Conservation (phyloP, 2,113 vertebrate species). For the Chitala chitala region DNA sequence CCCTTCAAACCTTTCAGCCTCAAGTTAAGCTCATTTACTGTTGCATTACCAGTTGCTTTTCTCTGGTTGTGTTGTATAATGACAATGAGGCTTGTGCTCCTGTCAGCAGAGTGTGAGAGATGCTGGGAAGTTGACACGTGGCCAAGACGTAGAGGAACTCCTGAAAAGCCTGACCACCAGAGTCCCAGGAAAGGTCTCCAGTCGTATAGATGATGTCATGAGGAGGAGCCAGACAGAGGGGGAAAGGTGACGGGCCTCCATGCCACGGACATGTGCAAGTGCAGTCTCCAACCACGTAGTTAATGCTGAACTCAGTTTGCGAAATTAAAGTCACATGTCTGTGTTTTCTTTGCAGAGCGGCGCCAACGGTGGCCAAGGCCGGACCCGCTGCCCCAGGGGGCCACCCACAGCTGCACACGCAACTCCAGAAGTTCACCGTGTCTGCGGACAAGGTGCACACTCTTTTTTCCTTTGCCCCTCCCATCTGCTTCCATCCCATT, state of each 20-base stretch:
- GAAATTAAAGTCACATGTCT: conserved; percentile 52
- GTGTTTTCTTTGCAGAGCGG: conserved; percentile 53
- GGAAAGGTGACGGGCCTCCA: conserved; percentile 56
- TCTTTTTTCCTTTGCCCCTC: conserved; percentile 20
- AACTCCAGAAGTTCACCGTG: conserved; percentile 66
- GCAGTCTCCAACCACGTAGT: conserved; percentile 37
- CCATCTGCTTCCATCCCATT: neutral
- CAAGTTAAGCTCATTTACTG: neutral
- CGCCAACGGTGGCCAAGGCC: conserved; percentile 39
- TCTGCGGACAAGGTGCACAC: conserved; percentile 65
- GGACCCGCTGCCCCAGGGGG: conserved; percentile 30
- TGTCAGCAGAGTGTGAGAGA: conserved; percentile 34
- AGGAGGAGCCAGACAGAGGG: conserved; percentile 41
- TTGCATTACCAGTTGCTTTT: neutral
- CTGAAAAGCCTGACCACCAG: conserved; percentile 29
- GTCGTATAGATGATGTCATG: conserved; percentile 43
- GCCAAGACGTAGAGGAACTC: conserved; percentile 10
- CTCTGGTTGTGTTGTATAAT: neutral
- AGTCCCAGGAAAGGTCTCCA: conserved; percentile 37
- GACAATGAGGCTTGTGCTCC: conserved; percentile 9
- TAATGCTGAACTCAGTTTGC: neutral
- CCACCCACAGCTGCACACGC: conserved; percentile 55
- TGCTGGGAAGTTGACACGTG: conserved; percentile 27
- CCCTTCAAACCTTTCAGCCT: neutral
- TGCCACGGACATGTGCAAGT: neutral